A percentile compares a stretch with the other conserved stretches of the same genome.
Conservation (phyloP, 2,113 vertebrate genomes). For the Tragelaphus buxtoni region DNA sequence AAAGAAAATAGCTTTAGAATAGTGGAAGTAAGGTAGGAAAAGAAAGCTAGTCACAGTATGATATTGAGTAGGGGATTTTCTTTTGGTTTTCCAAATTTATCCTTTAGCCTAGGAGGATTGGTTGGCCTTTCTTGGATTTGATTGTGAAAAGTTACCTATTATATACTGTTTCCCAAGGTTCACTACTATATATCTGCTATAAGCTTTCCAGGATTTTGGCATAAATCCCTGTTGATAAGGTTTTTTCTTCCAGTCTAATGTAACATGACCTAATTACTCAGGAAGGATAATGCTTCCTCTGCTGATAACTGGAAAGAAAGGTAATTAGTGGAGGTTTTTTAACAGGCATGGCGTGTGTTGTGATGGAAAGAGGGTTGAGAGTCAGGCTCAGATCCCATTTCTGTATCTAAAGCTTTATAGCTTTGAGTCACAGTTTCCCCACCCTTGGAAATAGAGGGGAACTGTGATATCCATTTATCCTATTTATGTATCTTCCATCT, state of each 20-base stretch:
- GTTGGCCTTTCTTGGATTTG: not conserved
- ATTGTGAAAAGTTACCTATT: not conserved
- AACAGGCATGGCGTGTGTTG: not conserved
- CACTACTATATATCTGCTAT: not conserved
- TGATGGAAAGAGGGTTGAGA: not conserved
- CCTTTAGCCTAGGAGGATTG: not conserved
- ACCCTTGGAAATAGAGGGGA: not conserved
- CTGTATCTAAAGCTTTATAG: not conserved
- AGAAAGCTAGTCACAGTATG: not conserved
- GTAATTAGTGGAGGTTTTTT: constrained; percentile 22
- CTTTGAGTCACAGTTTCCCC: not conserved
- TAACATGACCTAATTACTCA: not conserved
- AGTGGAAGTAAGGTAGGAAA: not conserved
- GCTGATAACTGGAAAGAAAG: not conserved
- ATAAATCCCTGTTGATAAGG: not conserved
- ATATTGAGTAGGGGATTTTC: not conserved
- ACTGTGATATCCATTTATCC: not conserved
- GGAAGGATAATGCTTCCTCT: not conserved
- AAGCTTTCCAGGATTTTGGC: not conserved
- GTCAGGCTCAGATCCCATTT: not conserved
- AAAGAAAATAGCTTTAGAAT: constrained; percentile 28
- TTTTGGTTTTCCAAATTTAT: constrained; percentile 25
- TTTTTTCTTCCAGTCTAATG: not conserved
- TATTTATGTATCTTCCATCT: not conserved
- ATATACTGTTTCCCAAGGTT: not conserved